Percentiles rank a stretch among this genome's conserved stretches.
phyloP scores from a whole-genome alignment of 2,888 invertebrate genomes.

The Theristus sp. region DNA sequence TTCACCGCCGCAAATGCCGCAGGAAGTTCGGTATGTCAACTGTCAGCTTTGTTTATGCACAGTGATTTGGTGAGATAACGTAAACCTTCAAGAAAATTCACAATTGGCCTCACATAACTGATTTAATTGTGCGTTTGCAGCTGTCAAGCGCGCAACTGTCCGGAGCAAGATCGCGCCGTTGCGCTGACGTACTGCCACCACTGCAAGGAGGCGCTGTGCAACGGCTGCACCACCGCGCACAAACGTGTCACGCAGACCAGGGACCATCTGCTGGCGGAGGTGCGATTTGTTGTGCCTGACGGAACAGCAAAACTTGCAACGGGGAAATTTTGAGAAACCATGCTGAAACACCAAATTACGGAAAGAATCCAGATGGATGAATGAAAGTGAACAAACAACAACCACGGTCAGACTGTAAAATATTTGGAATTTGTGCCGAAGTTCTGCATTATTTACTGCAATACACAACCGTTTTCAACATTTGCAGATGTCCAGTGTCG shows the following conservation, averaged over 20 bases:
- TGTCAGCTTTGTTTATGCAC: neutral
- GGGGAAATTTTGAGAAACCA: neutral
- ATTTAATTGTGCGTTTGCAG: neutral
- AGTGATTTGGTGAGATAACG: slow-evolving; percentile 19
- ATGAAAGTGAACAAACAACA: too few relatives aligned
- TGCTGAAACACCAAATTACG: too few relatives aligned
- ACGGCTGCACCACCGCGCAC: neutral
- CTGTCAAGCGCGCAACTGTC: neutral
- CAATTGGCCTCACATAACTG: slow-evolving; percentile 34
- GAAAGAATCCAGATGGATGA: too few relatives aligned
- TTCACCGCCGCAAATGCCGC: neutral
- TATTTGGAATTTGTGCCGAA: too few relatives aligned
- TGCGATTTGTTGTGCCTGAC: too few relatives aligned
- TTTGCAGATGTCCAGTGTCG: too few relatives aligned
- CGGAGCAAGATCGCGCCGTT: neutral
- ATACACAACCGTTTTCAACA: too few relatives aligned
- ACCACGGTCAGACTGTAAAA: too few relatives aligned
- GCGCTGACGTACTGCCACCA: neutral
- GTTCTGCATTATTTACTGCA: too few relatives aligned
- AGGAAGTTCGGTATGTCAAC: neutral
- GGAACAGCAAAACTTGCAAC: too few relatives aligned
- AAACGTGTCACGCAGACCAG: neutral
- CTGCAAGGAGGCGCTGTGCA: slow-evolving; percentile 1
- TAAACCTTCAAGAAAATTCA: too few relatives aligned
- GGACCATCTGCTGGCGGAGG: neutral